phyloP scores from a whole-genome alignment of 2,888 invertebrate species.

The Brachypterus glaber region DNA sequence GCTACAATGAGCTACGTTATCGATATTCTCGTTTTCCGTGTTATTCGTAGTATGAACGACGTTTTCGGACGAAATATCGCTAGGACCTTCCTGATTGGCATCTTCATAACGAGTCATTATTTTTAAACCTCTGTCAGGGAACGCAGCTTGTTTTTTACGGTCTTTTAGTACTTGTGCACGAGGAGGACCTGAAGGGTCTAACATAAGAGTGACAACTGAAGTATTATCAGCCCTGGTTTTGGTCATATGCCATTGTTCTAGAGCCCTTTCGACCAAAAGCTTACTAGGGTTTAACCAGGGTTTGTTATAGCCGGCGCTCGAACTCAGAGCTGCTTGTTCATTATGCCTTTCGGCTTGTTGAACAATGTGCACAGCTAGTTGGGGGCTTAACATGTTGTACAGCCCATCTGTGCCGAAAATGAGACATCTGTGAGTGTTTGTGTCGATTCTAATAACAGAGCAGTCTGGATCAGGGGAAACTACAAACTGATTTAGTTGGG shows the following conservation, averaged over 20 bases:
- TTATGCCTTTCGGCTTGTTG: slow-evolving; percentile 73
- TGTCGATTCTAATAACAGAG: slow-evolving; percentile 71
- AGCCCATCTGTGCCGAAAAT: slow-evolving; percentile 95
- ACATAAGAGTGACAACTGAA: slow-evolving; percentile 83
- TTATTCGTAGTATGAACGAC: slow-evolving; percentile 7
- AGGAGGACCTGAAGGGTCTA: slow-evolving; percentile 81
- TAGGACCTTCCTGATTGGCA: slow-evolving; percentile 16
- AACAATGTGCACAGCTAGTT: slow-evolving; percentile 75
- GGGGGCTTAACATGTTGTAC: slow-evolving; percentile 88
- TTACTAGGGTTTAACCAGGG: slow-evolving; percentile 87
- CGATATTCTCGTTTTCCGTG: slow-evolving; percentile 7
- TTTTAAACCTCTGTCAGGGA: slow-evolving; percentile 31
- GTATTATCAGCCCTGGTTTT: slow-evolving; percentile 93
- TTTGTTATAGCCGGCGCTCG: slow-evolving; percentile 36
- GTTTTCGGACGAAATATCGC: slow-evolving; percentile 5
- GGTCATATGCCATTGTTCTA: slow-evolving; percentile 73
- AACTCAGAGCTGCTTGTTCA: slow-evolving; percentile 52
- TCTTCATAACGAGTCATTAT: slow-evolving; percentile 34
- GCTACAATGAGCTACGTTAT: not conserved
- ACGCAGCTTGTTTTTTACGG: slow-evolving; percentile 10
- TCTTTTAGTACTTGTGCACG: slow-evolving; percentile 47
- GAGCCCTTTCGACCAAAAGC: slow-evolving; percentile 71
- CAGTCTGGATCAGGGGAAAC: slow-evolving; percentile 99
- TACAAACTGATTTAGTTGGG: slow-evolving; percentile 79
- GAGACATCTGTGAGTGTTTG: slow-evolving; percentile 70